These are phyloP conservation scores for Abrostola triplasia DNA, from an alignment of 2,888 invertebrate species.

Conservation along the genomic window DNA sequence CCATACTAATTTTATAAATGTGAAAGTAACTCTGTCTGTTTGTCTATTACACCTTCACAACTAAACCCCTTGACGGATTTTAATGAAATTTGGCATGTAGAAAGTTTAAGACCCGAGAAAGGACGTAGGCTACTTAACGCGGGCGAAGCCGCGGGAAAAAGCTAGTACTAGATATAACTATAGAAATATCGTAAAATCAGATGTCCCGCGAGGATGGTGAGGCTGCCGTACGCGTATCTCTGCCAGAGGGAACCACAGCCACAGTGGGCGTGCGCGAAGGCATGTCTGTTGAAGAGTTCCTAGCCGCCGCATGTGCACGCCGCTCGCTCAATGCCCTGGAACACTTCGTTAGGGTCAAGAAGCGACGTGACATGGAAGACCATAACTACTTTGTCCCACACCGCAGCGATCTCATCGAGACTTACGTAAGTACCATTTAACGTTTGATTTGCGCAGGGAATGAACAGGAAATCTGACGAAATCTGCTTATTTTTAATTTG, in stretches of 20 bases:
- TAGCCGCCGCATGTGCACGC: slow-evolving; percentile 96
- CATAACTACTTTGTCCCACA: slow-evolving; percentile 99
- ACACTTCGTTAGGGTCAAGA: slow-evolving; percentile 98
- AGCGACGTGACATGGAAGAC: slow-evolving; percentile 97
- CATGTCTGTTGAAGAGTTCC: slow-evolving; percentile 98
- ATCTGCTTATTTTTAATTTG: background rate
- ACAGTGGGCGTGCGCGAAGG: slow-evolving; percentile 96
- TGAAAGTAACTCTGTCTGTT: too few species aligned
- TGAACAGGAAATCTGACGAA: background rate
- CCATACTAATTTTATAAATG: too few species aligned
- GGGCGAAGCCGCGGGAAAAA: too few species aligned
- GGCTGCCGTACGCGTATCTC: slow-evolving; percentile 95
- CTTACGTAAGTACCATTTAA: slow-evolving; percentile 92
- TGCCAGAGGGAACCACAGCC: slow-evolving; percentile 95
- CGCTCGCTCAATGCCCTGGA: slow-evolving; percentile 98
- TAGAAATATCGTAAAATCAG: slow-evolving; percentile 75
- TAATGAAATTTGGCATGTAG: too few species aligned
- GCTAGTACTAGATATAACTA: background rate
- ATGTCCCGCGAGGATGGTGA: slow-evolving; percentile 96
- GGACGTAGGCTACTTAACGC: too few species aligned
- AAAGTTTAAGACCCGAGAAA: too few species aligned
- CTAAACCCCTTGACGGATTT: too few species aligned
- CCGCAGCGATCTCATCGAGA: slow-evolving; percentile 97
- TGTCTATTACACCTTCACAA: too few species aligned
- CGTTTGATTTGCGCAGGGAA: too few species aligned